Evolutionary conservation across 2,888 invertebrate genomes (phyloP).

Genomic region (Campoplex nolae): DNA sequence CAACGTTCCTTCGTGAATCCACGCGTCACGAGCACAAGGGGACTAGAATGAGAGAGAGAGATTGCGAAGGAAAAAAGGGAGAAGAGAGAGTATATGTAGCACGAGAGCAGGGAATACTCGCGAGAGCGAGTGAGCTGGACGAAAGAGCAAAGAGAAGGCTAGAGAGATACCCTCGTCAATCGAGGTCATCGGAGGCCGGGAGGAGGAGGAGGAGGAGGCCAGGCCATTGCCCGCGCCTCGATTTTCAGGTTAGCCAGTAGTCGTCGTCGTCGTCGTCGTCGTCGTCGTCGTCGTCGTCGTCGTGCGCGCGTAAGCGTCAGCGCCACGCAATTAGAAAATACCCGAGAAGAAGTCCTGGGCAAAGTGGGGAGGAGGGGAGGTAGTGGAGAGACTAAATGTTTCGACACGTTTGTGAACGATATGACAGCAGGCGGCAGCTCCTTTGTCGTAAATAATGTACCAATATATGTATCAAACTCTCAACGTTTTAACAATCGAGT

Average conservation of each 20-base stretch:
- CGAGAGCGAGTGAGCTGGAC: slow-evolving; percentile 72
- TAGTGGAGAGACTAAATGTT: slow-evolving; percentile 49
- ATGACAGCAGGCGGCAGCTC: slow-evolving; percentile 43
- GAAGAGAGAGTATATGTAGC: slow-evolving; percentile 55
- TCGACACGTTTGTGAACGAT: slow-evolving; percentile 58
- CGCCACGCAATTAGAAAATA: slow-evolving; percentile 80
- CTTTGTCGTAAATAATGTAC: slow-evolving; percentile 28
- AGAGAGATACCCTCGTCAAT: slow-evolving; percentile 75
- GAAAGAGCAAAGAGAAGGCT: slow-evolving; percentile 56
- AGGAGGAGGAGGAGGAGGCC: slow-evolving; percentile 76
- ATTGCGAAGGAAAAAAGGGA: slow-evolving; percentile 66
- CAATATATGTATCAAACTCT: slow-evolving; percentile 46
- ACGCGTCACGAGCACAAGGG: slow-evolving; percentile 51
- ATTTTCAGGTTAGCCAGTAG: slow-evolving; percentile 82
- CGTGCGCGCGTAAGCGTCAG: slow-evolving; percentile 75
- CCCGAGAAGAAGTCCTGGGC: slow-evolving; percentile 70
- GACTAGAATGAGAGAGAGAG: slow-evolving; percentile 41
- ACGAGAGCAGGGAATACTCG: slow-evolving; percentile 43
- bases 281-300: slow-evolving; percentile 75
- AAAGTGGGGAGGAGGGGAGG: slow-evolving; percentile 13
- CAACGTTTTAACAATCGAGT: neutral
- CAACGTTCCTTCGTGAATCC: slow-evolving; percentile 66
- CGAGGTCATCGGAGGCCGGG: slow-evolving; percentile 83
- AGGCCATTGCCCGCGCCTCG: slow-evolving; percentile 84
- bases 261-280: slow-evolving; percentile 75